Conservation (phyloP, 2,888 invertebrate genomes). For the Dascillus cervinus region DNA sequence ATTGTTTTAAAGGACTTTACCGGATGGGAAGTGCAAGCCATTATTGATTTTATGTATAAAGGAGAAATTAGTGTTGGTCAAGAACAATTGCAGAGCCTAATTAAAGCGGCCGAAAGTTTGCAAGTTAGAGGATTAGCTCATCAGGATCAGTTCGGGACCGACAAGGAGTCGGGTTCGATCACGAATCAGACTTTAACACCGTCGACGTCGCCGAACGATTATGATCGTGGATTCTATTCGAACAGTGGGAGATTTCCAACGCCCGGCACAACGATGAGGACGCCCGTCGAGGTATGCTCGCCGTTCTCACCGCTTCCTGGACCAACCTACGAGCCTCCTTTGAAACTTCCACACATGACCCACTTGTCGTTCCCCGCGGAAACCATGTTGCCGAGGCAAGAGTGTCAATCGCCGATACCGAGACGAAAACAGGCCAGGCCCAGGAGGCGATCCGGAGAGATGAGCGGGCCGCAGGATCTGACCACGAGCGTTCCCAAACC, state of each 20-base stretch:
- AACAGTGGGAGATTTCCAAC: slow-evolving; percentile 39
- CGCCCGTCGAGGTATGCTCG: slow-evolving; percentile 27
- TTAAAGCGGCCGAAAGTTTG: slow-evolving; percentile 80
- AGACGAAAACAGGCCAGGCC: slow-evolving; percentile 81
- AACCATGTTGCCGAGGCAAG: slow-evolving; percentile 34
- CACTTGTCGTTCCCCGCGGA: slow-evolving; percentile 40
- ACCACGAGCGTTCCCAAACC: slow-evolving; percentile 32
- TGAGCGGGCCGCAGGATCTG: slow-evolving; percentile 55
- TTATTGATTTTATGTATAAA: slow-evolving; percentile 90
- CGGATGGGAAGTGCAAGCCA: slow-evolving; percentile 82
- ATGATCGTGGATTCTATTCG: slow-evolving; percentile 33
- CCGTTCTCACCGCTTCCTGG: slow-evolving; percentile 39
- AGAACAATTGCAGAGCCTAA: slow-evolving; percentile 73
- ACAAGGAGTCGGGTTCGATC: slow-evolving; percentile 34
- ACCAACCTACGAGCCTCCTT: slow-evolving; percentile 42
- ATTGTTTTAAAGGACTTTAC: slow-evolving; percentile 86
- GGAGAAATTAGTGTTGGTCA: slow-evolving; percentile 86
- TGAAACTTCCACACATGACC: slow-evolving; percentile 44
- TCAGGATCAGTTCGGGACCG: slow-evolving; percentile 42
- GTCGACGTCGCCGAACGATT: slow-evolving; percentile 42
- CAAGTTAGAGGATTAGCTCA: slow-evolving; percentile 72
- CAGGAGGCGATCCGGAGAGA: slow-evolving; percentile 73
- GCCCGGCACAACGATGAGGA: slow-evolving; percentile 23
- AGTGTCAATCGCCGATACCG: slow-evolving; percentile 73
- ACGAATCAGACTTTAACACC: slow-evolving; percentile 40